Evolutionary conservation across 2,888 invertebrate species (phyloP), one percentile per base, ranked within the genome.

Genomic region (Maniola hyperantus): DNA sequence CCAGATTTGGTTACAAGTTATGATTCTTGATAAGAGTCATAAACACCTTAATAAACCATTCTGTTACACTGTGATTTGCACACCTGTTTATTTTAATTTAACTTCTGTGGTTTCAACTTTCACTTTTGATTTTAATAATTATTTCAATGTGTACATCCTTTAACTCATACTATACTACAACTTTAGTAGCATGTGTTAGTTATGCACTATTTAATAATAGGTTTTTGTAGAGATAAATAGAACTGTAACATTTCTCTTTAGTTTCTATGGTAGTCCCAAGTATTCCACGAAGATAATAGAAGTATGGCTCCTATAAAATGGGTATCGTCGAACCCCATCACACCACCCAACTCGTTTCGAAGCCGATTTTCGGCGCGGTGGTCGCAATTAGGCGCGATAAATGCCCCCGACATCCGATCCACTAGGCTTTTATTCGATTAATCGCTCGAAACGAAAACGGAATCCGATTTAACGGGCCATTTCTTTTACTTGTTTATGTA

Each of bases 321-420:
- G 68, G 59, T 66, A 68, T 68, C 68, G 53, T 64, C 44, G 50
- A 62, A 63, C 55, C 62, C 64, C 59, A 70, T 85, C 85, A 81
- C 77, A 81, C 89, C 90, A 89, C 88, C 89, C 89, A 88, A 76
- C 81, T 79, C 77, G 89, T 78, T 79, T 74, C 74, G 71, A 72
- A 80, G 75, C 78, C 78, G 81, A 80, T 83, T 83, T 85, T 84
- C 84, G 84, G 69, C 71, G 82, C 81, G 85, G 88, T 87, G 87
- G 87, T 85, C 86, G 87, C 87, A 91, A 90, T 91, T 89, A 90
- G 89, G 85, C 81, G 76, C 84, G 85, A 89, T 91, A 89, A 91
- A 89, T 87, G 86, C 87, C 76, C 80, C 83, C 81, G 86, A 85
- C 85, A 86, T 81, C 79, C 83, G 86, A 87, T 84, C 85, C 84